Conservation (phyloP, 1,140 invertebrate species). For the Anastrepha obliqua region DNA sequence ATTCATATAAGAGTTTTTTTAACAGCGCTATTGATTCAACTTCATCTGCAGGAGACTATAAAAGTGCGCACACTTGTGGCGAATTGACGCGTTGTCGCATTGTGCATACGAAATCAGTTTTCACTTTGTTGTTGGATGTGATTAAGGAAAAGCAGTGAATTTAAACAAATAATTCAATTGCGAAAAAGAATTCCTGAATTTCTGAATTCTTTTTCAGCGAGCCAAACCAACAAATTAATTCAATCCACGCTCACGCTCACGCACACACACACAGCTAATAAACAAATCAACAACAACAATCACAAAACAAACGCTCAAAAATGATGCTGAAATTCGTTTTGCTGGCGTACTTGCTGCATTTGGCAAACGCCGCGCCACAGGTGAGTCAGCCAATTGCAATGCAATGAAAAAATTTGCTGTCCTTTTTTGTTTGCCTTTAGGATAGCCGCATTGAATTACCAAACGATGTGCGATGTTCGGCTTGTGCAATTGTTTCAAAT, state of each 20-base stretch:
- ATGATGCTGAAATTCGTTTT: slow-evolving; percentile 39
- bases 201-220: background rate
- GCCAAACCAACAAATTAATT: slow-evolving; percentile 34
- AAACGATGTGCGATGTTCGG: too few species aligned
- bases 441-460: too few species aligned
- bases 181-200: background rate
- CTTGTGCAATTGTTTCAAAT: too few species aligned
- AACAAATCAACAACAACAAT: background rate
- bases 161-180: slow-evolving; percentile 29
- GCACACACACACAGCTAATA: background rate
- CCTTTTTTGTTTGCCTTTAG: background rate
- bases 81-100: background rate
- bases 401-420: background rate
- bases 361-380: slow-evolving; percentile 9
- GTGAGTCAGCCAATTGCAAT: slow-evolving; percentile 21
- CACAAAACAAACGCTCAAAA: background rate
- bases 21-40: background rate
- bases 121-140: background rate
- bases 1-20: background rate
- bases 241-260: background rate
- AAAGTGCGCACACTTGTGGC: background rate
- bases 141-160: slow-evolving; percentile 23
- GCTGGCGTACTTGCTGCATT: slow-evolving; percentile 16
- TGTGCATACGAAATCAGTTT: slow-evolving; percentile 14
- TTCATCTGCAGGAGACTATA: background rate